Base-by-base conservation (phyloP, 2,113 vertebrate species). In the Periophthalmodon schlosseri region DNA sequence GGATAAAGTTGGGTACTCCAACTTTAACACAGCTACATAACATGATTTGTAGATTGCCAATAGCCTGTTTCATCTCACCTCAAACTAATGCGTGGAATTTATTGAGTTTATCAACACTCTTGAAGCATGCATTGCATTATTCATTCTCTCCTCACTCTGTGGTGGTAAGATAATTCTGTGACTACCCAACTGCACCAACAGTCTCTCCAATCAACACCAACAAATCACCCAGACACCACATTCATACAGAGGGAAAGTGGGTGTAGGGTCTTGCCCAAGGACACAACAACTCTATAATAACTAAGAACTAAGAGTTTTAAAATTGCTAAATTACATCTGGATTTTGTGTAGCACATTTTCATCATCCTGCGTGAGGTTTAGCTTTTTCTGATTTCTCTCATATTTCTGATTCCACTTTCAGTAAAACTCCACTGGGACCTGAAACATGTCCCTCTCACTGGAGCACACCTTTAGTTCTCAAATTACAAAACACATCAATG, bases 401-500 rank as follows among this genome's bases (percentile, higher is more conserved):
- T 12, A 47, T 58, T 34, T 65, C 39, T 10, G 49, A 68, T 84
- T 82, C 68, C 24, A 64, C 60, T 84, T 72, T 76, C 23, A 78
- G 71, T 75, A 75, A 74, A 64, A 52, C 28, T 70, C 74, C 78
- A 60, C 56, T 4, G 13, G 78, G 78, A 69, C 82, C 76, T n/a
- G 70, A 63, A 68, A 68, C 68, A 33, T 34, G 68, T 80, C 78
- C 78, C 70, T 78, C 81, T 77, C 67, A 76, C 77, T 76, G 50
- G 54, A 82, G 54, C 57, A n/a, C 84, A 68, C 66, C 57, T 72
- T 54, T n/a, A n/a, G 14, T 69, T 56, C 76, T 86, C 72, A 28
- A 58, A 75, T 86, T 78, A 86, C 84, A 71, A 70, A 33, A 16
- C 69, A 79, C 80, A 84, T 88, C 88, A 81, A 71, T 73, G 60